Evolutionary conservation across 1,140 invertebrate genomes (phyloP).

Genomic region (Drosophila teissieri): DNA sequence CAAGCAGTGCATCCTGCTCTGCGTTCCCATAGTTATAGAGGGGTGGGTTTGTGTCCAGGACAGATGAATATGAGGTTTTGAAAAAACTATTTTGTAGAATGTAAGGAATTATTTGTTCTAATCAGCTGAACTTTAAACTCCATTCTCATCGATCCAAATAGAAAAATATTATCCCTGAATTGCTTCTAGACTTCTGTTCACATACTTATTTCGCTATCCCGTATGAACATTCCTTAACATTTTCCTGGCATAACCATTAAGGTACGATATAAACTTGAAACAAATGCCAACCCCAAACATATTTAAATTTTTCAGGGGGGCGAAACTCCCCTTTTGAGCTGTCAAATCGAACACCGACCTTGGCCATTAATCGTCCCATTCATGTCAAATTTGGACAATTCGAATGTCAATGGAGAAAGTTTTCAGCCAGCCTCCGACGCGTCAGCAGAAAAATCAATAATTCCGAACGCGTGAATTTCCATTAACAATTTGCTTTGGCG

Average conservation of each 20-base stretch:
- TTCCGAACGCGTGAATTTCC: slow-evolving; percentile 70
- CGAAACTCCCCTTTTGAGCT: slow-evolving; percentile 30
- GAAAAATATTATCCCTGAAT: background rate
- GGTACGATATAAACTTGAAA: background rate
- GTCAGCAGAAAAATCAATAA: slow-evolving; percentile 70
- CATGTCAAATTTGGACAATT: slow-evolving; percentile 75
- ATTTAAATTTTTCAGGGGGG: slow-evolving; percentile 29
- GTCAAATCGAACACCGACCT: slow-evolving; percentile 72
- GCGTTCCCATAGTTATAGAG: slow-evolving; percentile 1
- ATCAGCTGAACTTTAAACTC: slow-evolving; percentile 9
- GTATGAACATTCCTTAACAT: background rate
- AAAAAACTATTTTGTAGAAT: slow-evolving; percentile 14
- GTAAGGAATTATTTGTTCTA: background rate
- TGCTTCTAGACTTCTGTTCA: background rate
- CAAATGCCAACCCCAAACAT: slow-evolving; percentile 13
- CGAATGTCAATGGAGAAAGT: slow-evolving; percentile 78
- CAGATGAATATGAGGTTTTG: background rate
- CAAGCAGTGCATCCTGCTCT: slow-evolving; percentile 25
- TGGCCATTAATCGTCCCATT: slow-evolving; percentile 79
- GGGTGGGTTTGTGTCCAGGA: slow-evolving; percentile 32
- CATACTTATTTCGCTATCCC: slow-evolving; percentile 23
- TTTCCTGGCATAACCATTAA: slow-evolving; percentile 12
- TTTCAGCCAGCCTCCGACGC: slow-evolving; percentile 47
- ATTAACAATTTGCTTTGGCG: slow-evolving; percentile 80
- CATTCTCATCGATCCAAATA: background rate